Evolutionary conservation across 2,797 vertebrate species (phyloP).

Genomic region (Sebastes wilsoni): DNA sequence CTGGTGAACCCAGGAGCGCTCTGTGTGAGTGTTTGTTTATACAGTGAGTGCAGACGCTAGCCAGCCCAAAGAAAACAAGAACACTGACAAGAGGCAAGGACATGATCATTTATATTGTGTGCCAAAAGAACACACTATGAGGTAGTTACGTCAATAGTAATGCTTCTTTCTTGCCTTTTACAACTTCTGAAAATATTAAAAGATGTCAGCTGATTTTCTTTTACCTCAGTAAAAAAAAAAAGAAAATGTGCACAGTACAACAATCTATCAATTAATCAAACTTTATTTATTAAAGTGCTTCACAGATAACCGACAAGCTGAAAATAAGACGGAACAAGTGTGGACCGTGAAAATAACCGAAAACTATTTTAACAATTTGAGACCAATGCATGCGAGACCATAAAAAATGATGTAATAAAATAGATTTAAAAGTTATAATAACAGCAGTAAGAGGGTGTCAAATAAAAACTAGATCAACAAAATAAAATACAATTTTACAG

Average conservation of each 20-base stretch:
- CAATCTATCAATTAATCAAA: no score
- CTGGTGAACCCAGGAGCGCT: not conserved
- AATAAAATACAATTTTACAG: not conserved
- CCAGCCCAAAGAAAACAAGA: not conserved
- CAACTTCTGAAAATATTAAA: not conserved
- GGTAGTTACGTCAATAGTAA: not conserved
- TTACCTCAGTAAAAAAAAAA: not conserved
- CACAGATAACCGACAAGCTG: not conserved
- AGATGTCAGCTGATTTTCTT: not conserved
- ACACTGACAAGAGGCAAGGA: not conserved
- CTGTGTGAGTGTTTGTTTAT: not conserved
- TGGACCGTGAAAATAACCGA: not conserved
- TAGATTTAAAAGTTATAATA: not conserved
- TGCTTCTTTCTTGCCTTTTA: not conserved
- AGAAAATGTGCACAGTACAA: accelerated
- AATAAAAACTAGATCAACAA: not conserved
- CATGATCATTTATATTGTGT: not conserved
- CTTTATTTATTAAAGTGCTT: no score
- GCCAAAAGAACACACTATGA: not conserved
- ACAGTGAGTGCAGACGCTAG: not conserved
- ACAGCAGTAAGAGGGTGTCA: not conserved
- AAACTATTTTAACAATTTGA: not conserved
- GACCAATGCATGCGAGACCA: not conserved
- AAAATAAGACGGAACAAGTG: not conserved
- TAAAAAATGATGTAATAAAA: not conserved